Evolutionary conservation across 1,140 invertebrate species (phyloP).

Genomic region (Heterodera schachtii): DNA sequence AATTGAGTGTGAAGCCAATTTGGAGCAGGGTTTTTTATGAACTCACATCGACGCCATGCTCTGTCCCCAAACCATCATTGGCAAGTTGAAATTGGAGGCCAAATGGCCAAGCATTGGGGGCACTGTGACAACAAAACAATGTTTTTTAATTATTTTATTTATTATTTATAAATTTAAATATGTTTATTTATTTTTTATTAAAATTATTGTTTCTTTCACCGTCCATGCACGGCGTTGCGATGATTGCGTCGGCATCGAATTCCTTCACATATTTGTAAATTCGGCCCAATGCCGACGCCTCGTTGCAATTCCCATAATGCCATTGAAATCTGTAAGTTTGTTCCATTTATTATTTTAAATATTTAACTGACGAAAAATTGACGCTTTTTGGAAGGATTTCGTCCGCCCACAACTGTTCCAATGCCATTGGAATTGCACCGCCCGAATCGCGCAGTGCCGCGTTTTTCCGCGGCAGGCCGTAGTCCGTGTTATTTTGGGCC

Average conservation of each 20-base stretch:
- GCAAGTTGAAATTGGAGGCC: neutral
- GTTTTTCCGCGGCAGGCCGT: neutral
- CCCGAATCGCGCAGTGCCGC: neutral
- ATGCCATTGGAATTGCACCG: neutral
- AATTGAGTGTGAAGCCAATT: neutral
- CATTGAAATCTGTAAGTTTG: neutral
- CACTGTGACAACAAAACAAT: neutral
- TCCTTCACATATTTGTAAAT: neutral
- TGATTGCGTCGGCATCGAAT: neutral
- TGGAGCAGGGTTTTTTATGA: neutral
- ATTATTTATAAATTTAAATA: too few species aligned
- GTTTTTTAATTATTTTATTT: too few species aligned
- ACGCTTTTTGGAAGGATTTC: neutral
- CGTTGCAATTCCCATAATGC: neutral
- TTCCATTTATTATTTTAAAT: neutral
- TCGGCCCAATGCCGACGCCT: neutral
- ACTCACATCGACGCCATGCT: neutral
- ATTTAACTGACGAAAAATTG: neutral
- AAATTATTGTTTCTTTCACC: neutral
- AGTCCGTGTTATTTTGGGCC: neutral
- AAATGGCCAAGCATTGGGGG: neutral
- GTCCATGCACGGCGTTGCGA: neutral
- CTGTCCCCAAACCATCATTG: neutral
- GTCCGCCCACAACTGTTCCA: neutral
- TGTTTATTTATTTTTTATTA: neutral